Percentiles rank a stretch among this genome's conserved stretches.
Evolutionary conservation across 2,888 invertebrate species (phyloP).

Genomic region (Phania funesta): DNA sequence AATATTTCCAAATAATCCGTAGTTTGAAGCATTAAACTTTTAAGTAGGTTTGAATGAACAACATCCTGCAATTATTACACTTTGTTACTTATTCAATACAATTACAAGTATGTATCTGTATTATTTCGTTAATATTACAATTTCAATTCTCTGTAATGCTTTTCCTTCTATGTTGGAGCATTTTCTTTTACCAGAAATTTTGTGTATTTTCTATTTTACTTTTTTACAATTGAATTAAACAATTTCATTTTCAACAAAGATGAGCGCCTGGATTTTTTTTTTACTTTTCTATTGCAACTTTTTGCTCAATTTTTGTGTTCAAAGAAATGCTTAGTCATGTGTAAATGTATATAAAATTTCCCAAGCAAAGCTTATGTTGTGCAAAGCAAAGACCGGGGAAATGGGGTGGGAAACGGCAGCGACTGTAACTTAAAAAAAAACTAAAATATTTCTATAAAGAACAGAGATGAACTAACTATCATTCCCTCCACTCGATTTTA

Average conservation of each 20-base stretch:
- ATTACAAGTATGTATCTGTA: background rate
- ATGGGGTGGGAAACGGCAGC: conserved; percentile 6
- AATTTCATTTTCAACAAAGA: conserved; percentile 46
- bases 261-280: conserved; percentile 28
- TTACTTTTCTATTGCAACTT: conserved; percentile 1
- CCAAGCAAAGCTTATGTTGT: conserved; percentile 38
- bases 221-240: conserved; percentile 51
- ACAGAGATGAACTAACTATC: background rate
- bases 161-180: background rate
- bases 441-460: conserved; percentile 35
- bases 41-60: no score
- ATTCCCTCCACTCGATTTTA: conserved; percentile 48
- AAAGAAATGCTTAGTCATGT: conserved; percentile 60
- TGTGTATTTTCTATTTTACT: background rate
- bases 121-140: background rate
- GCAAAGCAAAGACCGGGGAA: conserved; percentile 8
- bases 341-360: conserved; percentile 54
- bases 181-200: background rate
- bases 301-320: conserved; percentile 24
- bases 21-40: no score
- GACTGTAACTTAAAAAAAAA: conserved; percentile 31
- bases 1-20: no score
- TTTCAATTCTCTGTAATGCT: background rate
- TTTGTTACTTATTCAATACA: background rate
- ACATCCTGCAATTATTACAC: no score